phyloP scores from a whole-genome alignment of 2,888 invertebrate genomes.

The Agonopterix heracliana region DNA sequence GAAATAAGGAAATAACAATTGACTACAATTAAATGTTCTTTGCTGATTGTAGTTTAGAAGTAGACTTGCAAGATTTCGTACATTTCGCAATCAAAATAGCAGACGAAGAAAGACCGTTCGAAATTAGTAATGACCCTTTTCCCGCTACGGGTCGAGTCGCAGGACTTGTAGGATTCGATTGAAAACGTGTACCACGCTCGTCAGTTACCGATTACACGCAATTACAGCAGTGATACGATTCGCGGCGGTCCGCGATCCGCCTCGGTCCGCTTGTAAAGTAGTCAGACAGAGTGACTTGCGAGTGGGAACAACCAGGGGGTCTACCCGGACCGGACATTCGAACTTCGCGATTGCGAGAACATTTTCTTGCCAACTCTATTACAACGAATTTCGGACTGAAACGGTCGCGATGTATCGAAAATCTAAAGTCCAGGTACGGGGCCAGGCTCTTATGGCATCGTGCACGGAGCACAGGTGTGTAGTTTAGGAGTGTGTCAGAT shows the following conservation, averaged over 20 bases:
- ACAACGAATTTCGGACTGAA: no score
- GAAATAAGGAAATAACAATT: no score
- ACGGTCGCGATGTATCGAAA: no score
- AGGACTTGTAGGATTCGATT: slow-evolving; percentile 23
- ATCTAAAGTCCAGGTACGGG: no score
- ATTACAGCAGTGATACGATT: slow-evolving; percentile 24
- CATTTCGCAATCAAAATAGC: not conserved
- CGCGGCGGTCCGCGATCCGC: slow-evolving; percentile 1
- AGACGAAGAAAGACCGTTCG: slow-evolving; percentile 4
- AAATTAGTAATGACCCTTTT: slow-evolving; percentile 3
- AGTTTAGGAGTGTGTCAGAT: no score
- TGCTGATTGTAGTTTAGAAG: no score
- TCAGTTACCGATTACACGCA: slow-evolving; percentile 44
- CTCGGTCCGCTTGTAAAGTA: slow-evolving; percentile 1
- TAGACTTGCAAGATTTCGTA: not conserved
- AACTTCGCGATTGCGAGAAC: no score
- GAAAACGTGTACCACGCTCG: slow-evolving; percentile 52
- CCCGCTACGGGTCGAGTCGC: slow-evolving; percentile 15
- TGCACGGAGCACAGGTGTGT: no score
- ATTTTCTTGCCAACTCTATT: no score
- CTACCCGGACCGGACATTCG: no score
- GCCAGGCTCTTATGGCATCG: no score
- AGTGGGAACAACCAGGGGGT: slow-evolving; percentile 6
- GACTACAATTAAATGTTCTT: no score
- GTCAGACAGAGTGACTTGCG: slow-evolving; percentile 5